phyloP scores from a whole-genome alignment of 2,113 vertebrate genomes.

The Motacilla tschutschensis region DNA sequence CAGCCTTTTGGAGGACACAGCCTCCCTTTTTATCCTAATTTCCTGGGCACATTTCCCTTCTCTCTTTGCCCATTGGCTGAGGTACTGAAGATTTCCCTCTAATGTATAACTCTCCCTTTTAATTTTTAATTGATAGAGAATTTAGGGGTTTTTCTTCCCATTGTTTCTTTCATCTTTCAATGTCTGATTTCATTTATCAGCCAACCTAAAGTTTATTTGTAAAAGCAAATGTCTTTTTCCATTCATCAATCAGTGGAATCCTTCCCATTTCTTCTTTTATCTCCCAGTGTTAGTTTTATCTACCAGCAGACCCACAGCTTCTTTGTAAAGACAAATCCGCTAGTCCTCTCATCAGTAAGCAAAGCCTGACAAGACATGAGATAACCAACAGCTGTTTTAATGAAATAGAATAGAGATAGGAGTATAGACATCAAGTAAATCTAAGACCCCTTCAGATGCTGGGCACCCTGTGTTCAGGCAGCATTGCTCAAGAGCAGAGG shows the following conservation, averaged over 20 bases:
- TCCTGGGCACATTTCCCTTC: not conserved
- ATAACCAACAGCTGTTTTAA: not conserved
- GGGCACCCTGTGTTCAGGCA: fast-evolving
- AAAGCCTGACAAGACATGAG: not conserved
- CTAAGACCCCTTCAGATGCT: not conserved
- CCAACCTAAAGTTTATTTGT: not conserved
- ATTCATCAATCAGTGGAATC: not conserved
- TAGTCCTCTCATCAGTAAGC: not conserved
- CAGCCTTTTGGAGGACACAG: too few relatives aligned
- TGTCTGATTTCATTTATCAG: not conserved
- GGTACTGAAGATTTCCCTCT: not conserved
- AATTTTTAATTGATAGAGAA: too few relatives aligned
- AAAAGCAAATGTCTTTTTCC: not conserved
- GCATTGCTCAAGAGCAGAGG: not conserved
- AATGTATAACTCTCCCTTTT: not conserved
- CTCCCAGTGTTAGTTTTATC: not conserved
- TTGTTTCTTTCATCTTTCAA: not conserved
- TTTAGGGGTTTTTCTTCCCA: not conserved
- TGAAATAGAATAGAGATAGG: not conserved
- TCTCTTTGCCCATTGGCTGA: not conserved
- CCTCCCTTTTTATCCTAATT: too few relatives aligned
- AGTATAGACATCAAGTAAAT: not conserved
- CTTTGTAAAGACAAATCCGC: too few relatives aligned
- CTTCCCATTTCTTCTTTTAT: not conserved
- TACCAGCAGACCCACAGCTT: not conserved